Percentiles rank a stretch among this genome's conserved stretches.
Evolutionary conservation across 1,140 invertebrate species (phyloP).

Genomic region (Drosophila rufa): DNA sequence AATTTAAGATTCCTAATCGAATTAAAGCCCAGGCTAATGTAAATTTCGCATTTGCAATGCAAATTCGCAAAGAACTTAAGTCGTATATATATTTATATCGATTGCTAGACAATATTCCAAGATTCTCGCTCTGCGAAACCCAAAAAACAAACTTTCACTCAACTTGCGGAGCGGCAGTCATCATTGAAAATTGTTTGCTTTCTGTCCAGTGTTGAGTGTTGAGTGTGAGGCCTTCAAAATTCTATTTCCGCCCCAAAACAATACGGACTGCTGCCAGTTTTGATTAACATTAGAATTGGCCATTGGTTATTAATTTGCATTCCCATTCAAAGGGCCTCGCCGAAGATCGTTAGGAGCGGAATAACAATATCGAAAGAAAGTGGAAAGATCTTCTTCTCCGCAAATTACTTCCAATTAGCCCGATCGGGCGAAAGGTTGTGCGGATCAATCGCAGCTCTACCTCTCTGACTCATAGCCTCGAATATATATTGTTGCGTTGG

Average conservation of each 20-base stretch:
- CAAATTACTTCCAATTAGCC: constrained; percentile 65
- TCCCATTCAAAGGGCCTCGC: constrained; percentile 57
- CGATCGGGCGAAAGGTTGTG: constrained; percentile 50
- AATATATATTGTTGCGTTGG: constrained; percentile 30
- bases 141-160: constrained; percentile 60
- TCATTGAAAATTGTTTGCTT: constrained; percentile 41
- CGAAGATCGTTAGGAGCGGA: constrained; percentile 24
- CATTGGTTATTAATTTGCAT: constrained; percentile 80
- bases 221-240: constrained; percentile 58
- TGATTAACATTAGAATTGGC: constrained; percentile 74
- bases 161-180: constrained; percentile 32
- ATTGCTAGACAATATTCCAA: constrained; percentile 19
- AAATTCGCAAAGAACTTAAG: constrained; percentile 62
- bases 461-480: constrained; percentile 51
- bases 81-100: constrained; percentile 7
- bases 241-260: constrained; percentile 70
- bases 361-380: constrained; percentile 44
- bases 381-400: constrained; percentile 31
- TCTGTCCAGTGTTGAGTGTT: constrained; percentile 23
- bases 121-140: constrained; percentile 26
- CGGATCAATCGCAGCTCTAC: constrained; percentile 34
- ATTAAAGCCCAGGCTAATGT: constrained; percentile 58
- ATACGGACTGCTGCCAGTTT: constrained; percentile 35
- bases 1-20: constrained; percentile 40
- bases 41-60: constrained; percentile 65